Base-by-base conservation (phyloP, 1,140 invertebrate genomes). In the Branchinecta lynchi region DNA sequence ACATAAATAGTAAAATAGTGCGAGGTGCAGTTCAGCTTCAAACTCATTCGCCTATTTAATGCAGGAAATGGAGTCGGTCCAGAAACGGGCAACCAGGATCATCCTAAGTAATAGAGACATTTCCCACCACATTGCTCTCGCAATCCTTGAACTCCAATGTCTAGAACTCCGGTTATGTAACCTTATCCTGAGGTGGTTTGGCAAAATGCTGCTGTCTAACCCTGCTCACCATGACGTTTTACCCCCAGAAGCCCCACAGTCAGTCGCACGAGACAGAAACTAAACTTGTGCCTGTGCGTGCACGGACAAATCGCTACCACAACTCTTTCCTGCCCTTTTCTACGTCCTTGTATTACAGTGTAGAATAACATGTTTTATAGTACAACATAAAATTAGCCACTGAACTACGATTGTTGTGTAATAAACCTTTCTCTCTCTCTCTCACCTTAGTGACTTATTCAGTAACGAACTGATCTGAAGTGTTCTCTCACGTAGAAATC, bases 41-140 rank as follows among this genome's bases (percentile, higher is more conserved):
- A 32, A 32, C 32, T 32, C n/a, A n/a, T n/a, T n/a, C 46, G n/a
- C 9, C 46, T 51, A 51, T 51, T 51, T 51, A 51, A 51, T 51
- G 46, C 46, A 51, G n/a, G 46, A 51, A 51, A 9, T 51, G 46
- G 46, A 51, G n/a, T 51, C 46, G n/a, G 46, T 51, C 46, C 46
- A 51, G n/a, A 51, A 51, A 51, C n/a, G 46, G 46, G 46, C 46
- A 51, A 51, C 46, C n/a, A n/a, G n/a, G n/a, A n/a, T n/a, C n/a
- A n/a, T n/a, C n/a, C n/a, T n/a, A n/a, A n/a, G n/a, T n/a, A 51
- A 51, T 51, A 51, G 46, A 51, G 46, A 51, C 46, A 51, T 51
- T 51, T 51, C 46, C 46, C n/a, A 9, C 9, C 46, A 51, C 46
- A n/a, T 9, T 9, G 46, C n/a, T n/a, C 46, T 51, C 9, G 46